Conservation (phyloP, 2,888 invertebrate species). For the Plebejus argus region DNA sequence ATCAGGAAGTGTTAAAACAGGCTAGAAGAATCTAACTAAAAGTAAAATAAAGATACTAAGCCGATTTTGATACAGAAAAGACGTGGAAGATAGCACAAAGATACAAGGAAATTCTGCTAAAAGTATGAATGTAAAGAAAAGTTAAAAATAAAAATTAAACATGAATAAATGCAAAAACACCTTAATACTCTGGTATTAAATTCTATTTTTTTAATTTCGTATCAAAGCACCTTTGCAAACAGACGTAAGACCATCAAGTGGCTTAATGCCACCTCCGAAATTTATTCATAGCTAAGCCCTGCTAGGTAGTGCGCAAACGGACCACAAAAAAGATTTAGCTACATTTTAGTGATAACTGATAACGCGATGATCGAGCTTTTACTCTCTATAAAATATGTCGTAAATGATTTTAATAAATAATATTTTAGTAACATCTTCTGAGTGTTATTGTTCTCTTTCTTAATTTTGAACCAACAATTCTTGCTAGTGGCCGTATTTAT, state of each 20-base stretch:
- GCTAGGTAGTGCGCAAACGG: not conserved
- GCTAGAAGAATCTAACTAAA: too few relatives aligned
- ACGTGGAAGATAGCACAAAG: not conserved
- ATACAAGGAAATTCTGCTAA: not conserved
- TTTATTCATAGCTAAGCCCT: not conserved
- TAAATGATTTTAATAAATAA: too few relatives aligned
- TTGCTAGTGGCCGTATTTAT: too few relatives aligned
- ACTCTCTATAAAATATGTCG: too few relatives aligned
- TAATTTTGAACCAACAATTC: too few relatives aligned
- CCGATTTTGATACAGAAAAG: not conserved
- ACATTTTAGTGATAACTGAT: not conserved
- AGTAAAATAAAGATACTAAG: not conserved
- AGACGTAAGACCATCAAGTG: not conserved
- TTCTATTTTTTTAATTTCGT: not conserved
- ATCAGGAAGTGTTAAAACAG: too few relatives aligned
- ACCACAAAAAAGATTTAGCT: not conserved
- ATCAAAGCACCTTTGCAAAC: conserved; percentile 3
- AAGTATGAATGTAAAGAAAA: not conserved
- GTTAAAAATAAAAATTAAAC: not conserved
- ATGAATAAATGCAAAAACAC: not conserved
- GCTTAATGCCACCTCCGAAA: not conserved
- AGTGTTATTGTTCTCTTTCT: too few relatives aligned
- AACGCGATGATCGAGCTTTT: too few relatives aligned
- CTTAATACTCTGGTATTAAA: not conserved
- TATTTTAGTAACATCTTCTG: too few relatives aligned